A percentile compares a stretch with the other conserved stretches of the same genome.
phyloP scores from a whole-genome alignment of 2,888 invertebrate genomes.

The Caenorhabditis sp. region DNA sequence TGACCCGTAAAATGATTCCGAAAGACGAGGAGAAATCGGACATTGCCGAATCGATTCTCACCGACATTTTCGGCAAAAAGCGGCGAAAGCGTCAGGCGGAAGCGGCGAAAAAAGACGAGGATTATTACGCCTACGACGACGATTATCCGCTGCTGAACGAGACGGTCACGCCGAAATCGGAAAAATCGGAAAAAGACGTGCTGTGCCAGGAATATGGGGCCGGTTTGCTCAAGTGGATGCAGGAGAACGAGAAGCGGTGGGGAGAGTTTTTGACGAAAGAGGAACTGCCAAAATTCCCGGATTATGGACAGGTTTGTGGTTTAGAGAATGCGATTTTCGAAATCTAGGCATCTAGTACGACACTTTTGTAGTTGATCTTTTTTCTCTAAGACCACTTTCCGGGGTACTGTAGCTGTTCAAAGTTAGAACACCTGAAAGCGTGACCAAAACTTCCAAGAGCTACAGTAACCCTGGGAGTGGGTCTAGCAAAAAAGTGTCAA shows the following conservation, averaged over 20 bases:
- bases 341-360: too few relatives aligned
- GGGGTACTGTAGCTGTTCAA: too few relatives aligned
- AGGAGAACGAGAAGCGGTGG: constrained; percentile 64
- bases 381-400: too few relatives aligned
- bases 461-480: too few relatives aligned
- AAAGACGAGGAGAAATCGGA: constrained; percentile 56
- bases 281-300: constrained; percentile 69
- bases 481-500: too few relatives aligned
- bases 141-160: constrained; percentile 61
- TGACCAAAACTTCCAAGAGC: too few relatives aligned
- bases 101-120: constrained; percentile 63
- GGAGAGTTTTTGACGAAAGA: constrained; percentile 69
- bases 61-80: constrained; percentile 70
- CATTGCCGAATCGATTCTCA: constrained; percentile 61
- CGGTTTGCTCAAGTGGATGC: constrained; percentile 74
- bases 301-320: constrained; percentile 69
- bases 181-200: constrained; percentile 34
- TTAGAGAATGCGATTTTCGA: too few relatives aligned
- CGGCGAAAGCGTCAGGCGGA: constrained; percentile 64
- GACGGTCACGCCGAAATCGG: constrained; percentile 42
- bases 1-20: constrained; percentile 30
- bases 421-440: too few relatives aligned
- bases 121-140: constrained; percentile 71
- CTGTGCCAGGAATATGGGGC: constrained; percentile 71
- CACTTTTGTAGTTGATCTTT: too few relatives aligned